Percentiles rank a stretch among this genome's conserved stretches.
phyloP scores from a whole-genome alignment of 2,888 invertebrate species.

The Aspidapion aeneum region DNA sequence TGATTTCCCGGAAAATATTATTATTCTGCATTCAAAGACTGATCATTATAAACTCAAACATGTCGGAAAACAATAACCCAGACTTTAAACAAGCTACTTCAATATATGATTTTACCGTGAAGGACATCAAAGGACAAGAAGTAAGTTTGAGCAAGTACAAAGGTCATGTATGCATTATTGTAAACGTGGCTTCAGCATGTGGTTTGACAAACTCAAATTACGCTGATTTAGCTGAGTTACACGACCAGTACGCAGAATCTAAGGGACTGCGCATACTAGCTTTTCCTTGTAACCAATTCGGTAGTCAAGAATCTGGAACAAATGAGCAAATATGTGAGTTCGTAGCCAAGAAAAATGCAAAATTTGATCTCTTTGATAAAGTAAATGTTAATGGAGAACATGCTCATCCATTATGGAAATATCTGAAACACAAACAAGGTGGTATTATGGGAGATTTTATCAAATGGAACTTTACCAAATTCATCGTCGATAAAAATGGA shows the following conservation, averaged over 20 bases:
- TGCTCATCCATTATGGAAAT: slow-evolving; percentile 64
- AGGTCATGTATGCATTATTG: slow-evolving; percentile 68
- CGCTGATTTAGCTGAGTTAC: slow-evolving; percentile 73
- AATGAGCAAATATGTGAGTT: slow-evolving; percentile 62
- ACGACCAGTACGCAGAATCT: slow-evolving; percentile 67
- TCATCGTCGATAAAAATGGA: slow-evolving; percentile 72
- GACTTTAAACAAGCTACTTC: neutral
- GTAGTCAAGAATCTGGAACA: slow-evolving; percentile 63
- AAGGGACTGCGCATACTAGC: slow-evolving; percentile 73
- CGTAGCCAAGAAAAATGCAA: slow-evolving; percentile 25
- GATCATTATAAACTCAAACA: too few relatives aligned
- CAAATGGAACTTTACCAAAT: slow-evolving; percentile 91
- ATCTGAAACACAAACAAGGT: slow-evolving; percentile 55
- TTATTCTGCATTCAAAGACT: too few relatives aligned
- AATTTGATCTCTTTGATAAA: slow-evolving; percentile 70
- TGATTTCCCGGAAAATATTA: neutral
- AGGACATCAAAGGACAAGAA: slow-evolving; percentile 2
- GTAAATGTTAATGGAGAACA: slow-evolving; percentile 61
- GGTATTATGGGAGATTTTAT: slow-evolving; percentile 49
- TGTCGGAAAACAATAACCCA: neutral
- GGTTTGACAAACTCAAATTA: slow-evolving; percentile 81
- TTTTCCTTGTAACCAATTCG: slow-evolving; percentile 87
- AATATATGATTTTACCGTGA: slow-evolving; percentile 1
- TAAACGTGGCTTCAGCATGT: slow-evolving; percentile 86
- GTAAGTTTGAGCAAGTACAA: neutral